Evolutionary conservation across 1,140 invertebrate species (phyloP).

Genomic region (Listronotus bonariensis): DNA sequence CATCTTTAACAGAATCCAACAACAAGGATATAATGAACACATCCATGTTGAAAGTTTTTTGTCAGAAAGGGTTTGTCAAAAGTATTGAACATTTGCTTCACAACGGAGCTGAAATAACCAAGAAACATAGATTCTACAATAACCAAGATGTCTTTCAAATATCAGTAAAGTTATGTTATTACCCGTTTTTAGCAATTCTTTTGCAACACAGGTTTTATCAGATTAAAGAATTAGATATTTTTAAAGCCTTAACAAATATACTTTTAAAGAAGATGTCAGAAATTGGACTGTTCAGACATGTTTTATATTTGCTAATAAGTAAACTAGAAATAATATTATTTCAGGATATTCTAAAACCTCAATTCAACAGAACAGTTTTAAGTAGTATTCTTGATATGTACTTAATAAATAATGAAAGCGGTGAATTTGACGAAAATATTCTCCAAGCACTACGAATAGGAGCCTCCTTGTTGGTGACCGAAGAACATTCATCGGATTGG

Average conservation of each 20-base stretch:
- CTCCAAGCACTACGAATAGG: conserved; percentile 31
- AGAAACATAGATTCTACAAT: conserved; percentile 21
- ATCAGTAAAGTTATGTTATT: conserved; percentile 36
- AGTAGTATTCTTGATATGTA: conserved; percentile 31
- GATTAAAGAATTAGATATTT: conserved; percentile 1
- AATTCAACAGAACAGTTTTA: neutral
- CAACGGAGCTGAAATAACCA: conserved; percentile 33
- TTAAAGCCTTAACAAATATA: conserved; percentile 4
- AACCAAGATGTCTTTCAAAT: conserved; percentile 19
- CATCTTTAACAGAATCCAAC: no score
- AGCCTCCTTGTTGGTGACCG: conserved; percentile 14
- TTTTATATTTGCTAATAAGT: conserved; percentile 13
- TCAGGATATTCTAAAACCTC: no score
- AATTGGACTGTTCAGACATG: conserved; percentile 12
- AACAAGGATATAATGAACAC: conserved; percentile 27
- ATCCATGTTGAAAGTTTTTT: conserved; percentile 34
- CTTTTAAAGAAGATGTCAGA: neutral
- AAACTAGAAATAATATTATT: conserved; percentile 26
- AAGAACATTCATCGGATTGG: neutral
- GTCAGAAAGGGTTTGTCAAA: conserved; percentile 30
- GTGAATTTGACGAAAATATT: conserved; percentile 32
- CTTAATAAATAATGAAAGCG: conserved; percentile 14
- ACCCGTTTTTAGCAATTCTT: conserved; percentile 40
- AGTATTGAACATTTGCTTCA: conserved; percentile 34
- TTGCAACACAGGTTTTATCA: conserved; percentile 23